Conservation (phyloP, 1,140 invertebrate genomes). For the Drosophila varians region DNA sequence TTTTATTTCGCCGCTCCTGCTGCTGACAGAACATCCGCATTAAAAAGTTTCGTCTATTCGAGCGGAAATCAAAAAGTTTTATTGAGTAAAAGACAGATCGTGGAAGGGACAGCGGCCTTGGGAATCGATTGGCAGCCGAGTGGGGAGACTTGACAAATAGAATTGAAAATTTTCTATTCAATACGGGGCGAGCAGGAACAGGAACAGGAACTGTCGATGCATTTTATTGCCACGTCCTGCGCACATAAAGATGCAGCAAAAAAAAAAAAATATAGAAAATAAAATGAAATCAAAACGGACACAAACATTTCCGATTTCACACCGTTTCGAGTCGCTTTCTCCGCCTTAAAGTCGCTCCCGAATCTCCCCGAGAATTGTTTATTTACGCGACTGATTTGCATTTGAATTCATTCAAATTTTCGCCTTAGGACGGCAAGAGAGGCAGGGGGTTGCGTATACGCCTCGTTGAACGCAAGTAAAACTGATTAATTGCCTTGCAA, state of each 20-base stretch:
- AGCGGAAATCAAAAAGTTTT: slow-evolving; percentile 80
- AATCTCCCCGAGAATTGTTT: slow-evolving; percentile 55
- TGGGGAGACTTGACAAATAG: not conserved
- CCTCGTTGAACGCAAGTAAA: slow-evolving; percentile 71
- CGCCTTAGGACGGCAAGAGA: not conserved
- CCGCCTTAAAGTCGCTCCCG: slow-evolving; percentile 34
- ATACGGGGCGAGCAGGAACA: slow-evolving; percentile 35
- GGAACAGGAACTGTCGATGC: slow-evolving; percentile 52
- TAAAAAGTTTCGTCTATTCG: slow-evolving; percentile 75
- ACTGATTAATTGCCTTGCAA: slow-evolving; percentile 75
- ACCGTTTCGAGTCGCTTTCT: slow-evolving; percentile 26
- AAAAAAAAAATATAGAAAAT: not conserved
- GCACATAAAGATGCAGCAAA: slow-evolving; percentile 20
- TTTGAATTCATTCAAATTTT: slow-evolving; percentile 71
- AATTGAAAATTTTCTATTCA: not conserved
- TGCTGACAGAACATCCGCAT: slow-evolving; percentile 65
- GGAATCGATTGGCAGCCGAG: not conserved
- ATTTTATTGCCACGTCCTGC: slow-evolving; percentile 69
- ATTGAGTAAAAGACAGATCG: slow-evolving; percentile 66
- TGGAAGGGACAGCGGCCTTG: slow-evolving; percentile 8
- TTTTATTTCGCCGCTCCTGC: slow-evolving; percentile 26
- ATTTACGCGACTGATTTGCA: slow-evolving; percentile 65
- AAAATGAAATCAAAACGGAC: slow-evolving; percentile 8
- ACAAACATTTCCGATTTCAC: slow-evolving; percentile 74
- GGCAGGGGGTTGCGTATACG: slow-evolving; percentile 57